A percentile compares a stretch with the other conserved stretches of the same genome.
Evolutionary conservation across 92 coral and sea anemone species (phyloP).

Genomic region (Virgularia gustaviana): DNA sequence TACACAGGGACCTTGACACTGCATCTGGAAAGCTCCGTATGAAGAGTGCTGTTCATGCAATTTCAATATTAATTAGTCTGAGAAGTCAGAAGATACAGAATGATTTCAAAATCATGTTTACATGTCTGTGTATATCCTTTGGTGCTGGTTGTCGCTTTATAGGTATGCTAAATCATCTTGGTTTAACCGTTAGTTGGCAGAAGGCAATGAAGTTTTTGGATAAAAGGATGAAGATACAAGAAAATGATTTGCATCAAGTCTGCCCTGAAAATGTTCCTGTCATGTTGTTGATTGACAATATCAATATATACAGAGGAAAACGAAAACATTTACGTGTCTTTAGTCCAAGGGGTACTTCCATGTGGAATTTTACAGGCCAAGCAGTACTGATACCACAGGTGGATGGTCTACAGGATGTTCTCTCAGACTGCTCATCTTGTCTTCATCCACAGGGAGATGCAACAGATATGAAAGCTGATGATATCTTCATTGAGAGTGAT

Average conservation of each 20-base stretch:
- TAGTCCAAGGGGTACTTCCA: conserved; percentile 25
- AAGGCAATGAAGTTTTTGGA: conserved; percentile 49
- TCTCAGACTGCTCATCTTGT: conserved; percentile 11
- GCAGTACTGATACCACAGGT: conserved; percentile 28
- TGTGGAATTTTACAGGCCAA: conserved; percentile 51
- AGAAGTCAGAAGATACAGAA: conserved; percentile 42
- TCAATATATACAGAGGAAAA: conserved; percentile 51
- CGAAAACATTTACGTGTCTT: conserved; percentile 39
- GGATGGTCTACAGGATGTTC: conserved; percentile 16
- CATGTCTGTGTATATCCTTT: conserved; percentile 45
- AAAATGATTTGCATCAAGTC: conserved; percentile 5
- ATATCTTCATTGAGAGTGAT: conserved; percentile 34
- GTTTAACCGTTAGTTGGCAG: conserved; percentile 50
- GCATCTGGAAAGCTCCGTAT: conserved; percentile 25
- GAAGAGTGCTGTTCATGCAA: conserved; percentile 30
- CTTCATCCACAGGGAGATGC: conserved; percentile 10
- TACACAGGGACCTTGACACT: conserved; percentile 37
- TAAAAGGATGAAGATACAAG: conserved; percentile 3
- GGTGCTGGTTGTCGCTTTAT: conserved; percentile 37
- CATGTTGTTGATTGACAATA: conserved; percentile 50
- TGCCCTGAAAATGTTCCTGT: conserved; percentile 37
- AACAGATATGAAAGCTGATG: conserved; percentile 11
- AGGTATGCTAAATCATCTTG: conserved; percentile 38
- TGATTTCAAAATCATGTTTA: conserved; percentile 39
- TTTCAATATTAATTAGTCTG: conserved; percentile 39